Evolutionary conservation across 2,888 invertebrate genomes (phyloP), one percentile per base, ranked within the genome.

Genomic region (Dryocosmus kuriphilus): DNA sequence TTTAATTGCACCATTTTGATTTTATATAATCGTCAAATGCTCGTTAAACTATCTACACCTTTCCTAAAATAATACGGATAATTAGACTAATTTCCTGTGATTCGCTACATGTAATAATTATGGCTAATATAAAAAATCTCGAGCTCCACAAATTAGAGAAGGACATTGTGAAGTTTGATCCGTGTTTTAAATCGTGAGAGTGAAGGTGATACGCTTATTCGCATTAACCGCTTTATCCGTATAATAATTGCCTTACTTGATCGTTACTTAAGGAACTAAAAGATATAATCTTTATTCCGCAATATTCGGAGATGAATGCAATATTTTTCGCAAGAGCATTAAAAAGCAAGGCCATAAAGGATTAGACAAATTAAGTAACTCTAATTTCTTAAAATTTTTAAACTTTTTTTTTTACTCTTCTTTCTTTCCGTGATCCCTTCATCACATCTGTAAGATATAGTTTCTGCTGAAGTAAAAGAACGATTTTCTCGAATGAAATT

Each of bases 171-270:
- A 22, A 65, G 38, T 38, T 41, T 24, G 24, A 67, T 41, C 38
- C 24, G 35, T 32, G 38, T 67, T 57, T 38, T 41, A 41, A 19
- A 67, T 67, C 24, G 65, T 41, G 65, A 67, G 41, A 67, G 41
- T 67, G 24, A 41, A 67, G 22, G 35, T 19, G 65, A 41, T 38
- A 67, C 41, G 38, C 65, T 41, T 41, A 27, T 67, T 41, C 57
- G 1, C 57, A 14, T 57, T 24, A 57, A 57, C 24, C 24, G 14
- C 24, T 57, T 24, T 57, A 57, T 24, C 9, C 22, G 24, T 41
- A 24, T 67, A 67, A 67, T 38, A 41, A 38, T 67, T 67, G 14
- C 6, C 22, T 41, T 22, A 24, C 19, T 57, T 57, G 14, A 41
- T 38, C 14, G 41, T 24, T n/a, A n/a, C n/a, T 67, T 27, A 19